A percentile compares a stretch with the other conserved stretches of the same genome.
Evolutionary conservation across 2,113 vertebrate genomes (phyloP).

Genomic region (Odontesthes bonariensis): DNA sequence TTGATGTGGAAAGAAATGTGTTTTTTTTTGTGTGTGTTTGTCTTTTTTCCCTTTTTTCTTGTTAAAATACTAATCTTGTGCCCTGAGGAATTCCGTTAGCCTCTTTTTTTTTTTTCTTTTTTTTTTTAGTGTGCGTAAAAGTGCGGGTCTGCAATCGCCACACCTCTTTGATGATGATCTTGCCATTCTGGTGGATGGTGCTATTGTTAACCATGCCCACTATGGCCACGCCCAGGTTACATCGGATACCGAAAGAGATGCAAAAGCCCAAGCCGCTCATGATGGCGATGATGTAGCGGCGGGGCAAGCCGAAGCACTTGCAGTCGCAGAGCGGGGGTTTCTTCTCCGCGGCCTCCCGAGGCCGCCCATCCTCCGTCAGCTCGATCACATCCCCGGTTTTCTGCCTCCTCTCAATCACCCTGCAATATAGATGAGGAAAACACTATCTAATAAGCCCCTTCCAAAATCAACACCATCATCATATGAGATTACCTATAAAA

Average conservation of each 20-base stretch:
- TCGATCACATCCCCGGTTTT: conserved; percentile 93
- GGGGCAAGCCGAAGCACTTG: conserved; percentile 93
- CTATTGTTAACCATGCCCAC: conserved; percentile 99
- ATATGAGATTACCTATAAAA: background rate
- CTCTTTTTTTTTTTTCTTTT: too few species aligned
- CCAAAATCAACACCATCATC: background rate
- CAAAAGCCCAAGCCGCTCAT: conserved; percentile 99
- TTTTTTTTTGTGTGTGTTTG: too few species aligned
- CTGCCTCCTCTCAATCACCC: conserved; percentile 92
- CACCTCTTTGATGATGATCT: conserved; percentile 96
- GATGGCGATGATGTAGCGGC: conserved; percentile 98
- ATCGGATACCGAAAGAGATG: conserved; percentile 98
- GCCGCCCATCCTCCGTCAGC: conserved; percentile 95
- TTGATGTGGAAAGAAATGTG: background rate
- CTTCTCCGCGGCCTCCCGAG: conserved; percentile 86
- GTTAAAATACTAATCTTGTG: background rate
- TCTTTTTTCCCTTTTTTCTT: background rate
- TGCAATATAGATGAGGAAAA: conserved; percentile 68
- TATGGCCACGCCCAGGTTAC: conserved; percentile 98
- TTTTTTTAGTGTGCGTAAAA: background rate
- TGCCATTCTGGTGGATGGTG: conserved; percentile 92
- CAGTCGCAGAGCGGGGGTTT: conserved; percentile 94
- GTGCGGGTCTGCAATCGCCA: conserved; percentile 49
- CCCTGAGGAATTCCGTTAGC: too few species aligned
- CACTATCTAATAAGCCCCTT: background rate